Evolutionary conservation across 2,888 invertebrate genomes (phyloP), one percentile per base, ranked within the genome.

Genomic region (Ochlodes sylvanus): DNA sequence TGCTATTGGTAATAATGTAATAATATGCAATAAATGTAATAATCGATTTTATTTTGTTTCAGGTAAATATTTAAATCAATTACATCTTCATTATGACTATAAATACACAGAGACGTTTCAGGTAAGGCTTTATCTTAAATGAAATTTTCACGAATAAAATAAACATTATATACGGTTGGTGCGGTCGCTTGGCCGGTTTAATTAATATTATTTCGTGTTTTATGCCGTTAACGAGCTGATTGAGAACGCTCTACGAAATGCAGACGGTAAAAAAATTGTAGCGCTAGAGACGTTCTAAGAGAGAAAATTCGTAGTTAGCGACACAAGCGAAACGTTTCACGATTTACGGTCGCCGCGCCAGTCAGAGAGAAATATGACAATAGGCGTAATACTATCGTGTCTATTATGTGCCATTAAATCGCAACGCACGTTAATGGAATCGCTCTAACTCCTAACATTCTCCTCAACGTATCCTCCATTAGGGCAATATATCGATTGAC

Each of bases 111-210:
- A 77, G 79, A 79, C 75, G 81, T 82, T 80, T 78, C 68, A 81
- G 90, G 90, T 90, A 90, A 90, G 89, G 80, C 82, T 72, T 71
- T 68, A 38, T 71, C 57, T 65, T 60, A 55, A 52, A 50, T 50
- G 63, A 65, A 65, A 65, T 62, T 73, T 70, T 72, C 64, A 65
- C 68, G 69, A 70, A 75, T 69, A 72, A 61, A 69, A 70, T 68
- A 72, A 71, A 64, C 69, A 73, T 75, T 73, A 70, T 73, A 68
- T 70, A 72, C 67, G 50, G 69, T 70, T 70, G 70, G 69, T 69
- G 64, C 69, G 69, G 65, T 68, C 60, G 70, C 73, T 72, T 69
- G 67, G 65, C 65, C 70, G 72, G 66, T 63, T 70, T 71, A 74
- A 75, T 75, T 72, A 75, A 74, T 72, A 67, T 72, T 50, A 50